These are phyloP conservation scores for Pipa parva DNA, from an alignment of 2,113 vertebrate species.

Conservation along the genomic window DNA sequence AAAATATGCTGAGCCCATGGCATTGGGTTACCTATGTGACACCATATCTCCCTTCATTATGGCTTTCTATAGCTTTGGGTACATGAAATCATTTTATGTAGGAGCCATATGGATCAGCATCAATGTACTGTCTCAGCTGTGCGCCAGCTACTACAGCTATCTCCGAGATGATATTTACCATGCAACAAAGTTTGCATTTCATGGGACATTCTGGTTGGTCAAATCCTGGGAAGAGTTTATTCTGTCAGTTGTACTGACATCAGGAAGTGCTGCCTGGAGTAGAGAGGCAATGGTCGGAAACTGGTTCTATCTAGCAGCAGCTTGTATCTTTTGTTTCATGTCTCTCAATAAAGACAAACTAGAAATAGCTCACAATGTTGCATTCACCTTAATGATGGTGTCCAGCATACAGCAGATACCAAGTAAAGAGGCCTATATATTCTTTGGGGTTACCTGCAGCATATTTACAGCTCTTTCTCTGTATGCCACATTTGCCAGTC, in stretches of 20 bases:
- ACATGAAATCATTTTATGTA: conserved; percentile 64
- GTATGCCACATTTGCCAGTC: conserved; percentile 73
- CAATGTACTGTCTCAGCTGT: conserved; percentile 67
- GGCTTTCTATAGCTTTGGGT: conserved; percentile 78
- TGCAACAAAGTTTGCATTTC: conserved; percentile 74
- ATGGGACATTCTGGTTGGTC: conserved; percentile 77
- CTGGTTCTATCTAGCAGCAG: conserved; percentile 75
- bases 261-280: conserved; percentile 36
- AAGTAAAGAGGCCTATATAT: conserved; percentile 53
- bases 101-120: conserved; percentile 75
- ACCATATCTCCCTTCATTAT: conserved; percentile 73
- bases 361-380: conserved; percentile 71
- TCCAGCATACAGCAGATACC: conserved; percentile 76
- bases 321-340: conserved; percentile 64
- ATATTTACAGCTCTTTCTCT: conserved; percentile 64
- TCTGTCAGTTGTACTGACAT: conserved; percentile 47
- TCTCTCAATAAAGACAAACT: conserved; percentile 72
- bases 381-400: conserved; percentile 68
- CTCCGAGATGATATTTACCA: conserved; percentile 75
- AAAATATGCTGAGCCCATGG: conserved; percentile 85
- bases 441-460: conserved; percentile 73
- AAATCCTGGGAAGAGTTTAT: conserved; percentile 81
- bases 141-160: conserved; percentile 77
- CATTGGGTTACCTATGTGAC: conserved; percentile 76
- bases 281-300: conserved; percentile 69